Percentiles rank a stretch among this genome's conserved stretches.
These are phyloP conservation scores for Antedon mediterranea DNA, from an alignment of 53 echinoderm and acorn worm genomes.

Conservation along the genomic window DNA sequence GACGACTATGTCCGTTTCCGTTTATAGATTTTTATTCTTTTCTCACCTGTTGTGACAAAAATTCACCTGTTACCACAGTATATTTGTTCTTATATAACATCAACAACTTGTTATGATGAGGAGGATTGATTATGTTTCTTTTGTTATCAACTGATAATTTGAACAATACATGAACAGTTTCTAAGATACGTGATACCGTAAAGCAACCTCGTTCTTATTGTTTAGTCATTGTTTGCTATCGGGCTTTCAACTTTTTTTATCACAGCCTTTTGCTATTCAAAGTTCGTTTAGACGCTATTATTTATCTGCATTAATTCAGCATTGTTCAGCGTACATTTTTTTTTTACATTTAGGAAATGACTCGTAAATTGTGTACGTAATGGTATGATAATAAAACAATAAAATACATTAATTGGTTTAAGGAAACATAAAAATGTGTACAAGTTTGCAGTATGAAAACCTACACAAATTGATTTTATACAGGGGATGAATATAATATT, in stretches of 20 bases:
- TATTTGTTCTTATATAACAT: background rate
- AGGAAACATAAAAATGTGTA: no score
- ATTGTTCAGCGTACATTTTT: no score
- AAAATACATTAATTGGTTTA: no score
- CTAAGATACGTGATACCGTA: background rate
- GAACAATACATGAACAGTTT: background rate
- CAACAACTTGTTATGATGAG: background rate
- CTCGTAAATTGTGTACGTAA: no score
- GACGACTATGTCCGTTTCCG: background rate
- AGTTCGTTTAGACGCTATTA: background rate
- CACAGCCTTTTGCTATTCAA: background rate
- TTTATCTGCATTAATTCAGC: no score
- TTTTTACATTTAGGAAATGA: no score
- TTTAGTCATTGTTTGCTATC: background rate
- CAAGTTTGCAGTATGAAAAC: no score
- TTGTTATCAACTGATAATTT: background rate
- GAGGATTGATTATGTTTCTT: background rate
- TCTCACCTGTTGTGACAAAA: background rate
- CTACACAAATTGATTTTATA: no score
- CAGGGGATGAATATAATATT: no score
- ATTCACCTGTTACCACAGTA: background rate
- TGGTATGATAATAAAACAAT: no score
- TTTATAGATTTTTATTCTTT: background rate
- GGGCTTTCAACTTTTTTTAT: background rate
- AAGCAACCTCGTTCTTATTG: background rate